phyloP scores from a whole-genome alignment of 2,888 invertebrate genomes.

The Taphrorychus bicolor region DNA sequence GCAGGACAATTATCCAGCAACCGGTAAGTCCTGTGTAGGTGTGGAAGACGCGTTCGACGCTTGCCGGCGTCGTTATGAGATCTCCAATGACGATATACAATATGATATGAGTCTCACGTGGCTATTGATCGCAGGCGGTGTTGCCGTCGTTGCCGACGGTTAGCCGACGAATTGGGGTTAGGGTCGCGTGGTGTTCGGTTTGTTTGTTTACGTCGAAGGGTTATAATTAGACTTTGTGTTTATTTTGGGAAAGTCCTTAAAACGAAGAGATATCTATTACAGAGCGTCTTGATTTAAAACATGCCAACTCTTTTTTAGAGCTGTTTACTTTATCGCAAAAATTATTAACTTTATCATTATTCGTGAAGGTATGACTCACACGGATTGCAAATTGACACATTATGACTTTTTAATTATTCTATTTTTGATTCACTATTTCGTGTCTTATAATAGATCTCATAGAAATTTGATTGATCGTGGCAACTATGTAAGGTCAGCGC shows the following conservation, averaged over 20 bases:
- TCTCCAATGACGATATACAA: conserved; percentile 58
- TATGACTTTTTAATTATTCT: too few relatives aligned
- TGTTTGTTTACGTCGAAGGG: conserved; percentile 26
- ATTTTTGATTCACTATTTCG: too few relatives aligned
- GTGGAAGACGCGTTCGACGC: conserved; percentile 32
- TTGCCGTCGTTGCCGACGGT: conserved; percentile 26
- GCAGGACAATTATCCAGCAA: conserved; percentile 9
- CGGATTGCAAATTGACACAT: too few relatives aligned
- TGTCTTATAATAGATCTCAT: too few relatives aligned
- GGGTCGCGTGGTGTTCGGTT: conserved; percentile 6
- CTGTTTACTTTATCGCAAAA: too few relatives aligned
- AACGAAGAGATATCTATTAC: too few relatives aligned
- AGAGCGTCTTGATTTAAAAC: too few relatives aligned
- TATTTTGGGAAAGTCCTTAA: background rate
- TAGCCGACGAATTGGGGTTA: conserved; percentile 19
- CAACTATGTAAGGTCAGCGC: conserved; percentile 38
- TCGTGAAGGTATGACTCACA: too few relatives aligned
- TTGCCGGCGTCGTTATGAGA: conserved; percentile 43
- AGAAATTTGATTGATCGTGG: conserved; percentile 27
- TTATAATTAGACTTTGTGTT: conserved; percentile 3
- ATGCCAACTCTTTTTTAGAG: too few relatives aligned
- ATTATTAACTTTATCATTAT: too few relatives aligned
- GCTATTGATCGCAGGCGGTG: conserved; percentile 56
- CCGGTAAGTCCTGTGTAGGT: conserved; percentile 33
- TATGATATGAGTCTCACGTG: conserved; percentile 59